Evolutionary conservation across 2,797 vertebrate species (phyloP).

Genomic region (Epinephelus coioides): DNA sequence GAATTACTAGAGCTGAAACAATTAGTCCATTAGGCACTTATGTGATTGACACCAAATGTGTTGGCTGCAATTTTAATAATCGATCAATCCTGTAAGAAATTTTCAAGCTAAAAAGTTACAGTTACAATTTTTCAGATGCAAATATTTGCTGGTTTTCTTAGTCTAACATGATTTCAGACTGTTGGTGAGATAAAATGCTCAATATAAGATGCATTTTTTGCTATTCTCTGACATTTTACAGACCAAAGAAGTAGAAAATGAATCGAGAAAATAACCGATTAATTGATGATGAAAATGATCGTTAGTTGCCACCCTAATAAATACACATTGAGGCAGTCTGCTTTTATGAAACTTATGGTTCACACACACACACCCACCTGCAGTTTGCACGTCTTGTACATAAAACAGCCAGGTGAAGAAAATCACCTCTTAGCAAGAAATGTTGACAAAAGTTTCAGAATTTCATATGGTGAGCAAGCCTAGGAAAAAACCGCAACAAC

Average conservation of each 20-base stretch:
- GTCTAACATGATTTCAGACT: neutral
- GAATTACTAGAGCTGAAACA: neutral
- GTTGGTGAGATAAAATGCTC: neutral
- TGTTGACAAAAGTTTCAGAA: neutral
- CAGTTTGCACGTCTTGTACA: neutral
- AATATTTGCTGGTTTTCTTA: neutral
- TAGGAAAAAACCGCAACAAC: neutral
- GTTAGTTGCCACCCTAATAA: neutral
- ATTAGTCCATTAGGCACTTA: neutral
- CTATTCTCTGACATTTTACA: slow-evolving; percentile 6
- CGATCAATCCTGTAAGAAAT: neutral
- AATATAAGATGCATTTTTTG: neutral
- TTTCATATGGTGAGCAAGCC: neutral
- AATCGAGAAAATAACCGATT: neutral
- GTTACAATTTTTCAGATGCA: neutral
- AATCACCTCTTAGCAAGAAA: neutral
- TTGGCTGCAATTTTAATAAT: neutral
- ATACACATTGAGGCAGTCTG: neutral
- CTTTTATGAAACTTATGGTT: neutral
- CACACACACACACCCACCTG: neutral
- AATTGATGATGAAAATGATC: neutral
- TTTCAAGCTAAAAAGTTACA: neutral
- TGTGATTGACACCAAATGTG: neutral
- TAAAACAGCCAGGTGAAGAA: neutral
- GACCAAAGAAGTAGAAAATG: slow-evolving; percentile 1